A percentile compares a stretch with the other conserved stretches of the same genome.
phyloP scores from a whole-genome alignment of 2,888 invertebrate species.

The Herminia tarsipennalis region DNA sequence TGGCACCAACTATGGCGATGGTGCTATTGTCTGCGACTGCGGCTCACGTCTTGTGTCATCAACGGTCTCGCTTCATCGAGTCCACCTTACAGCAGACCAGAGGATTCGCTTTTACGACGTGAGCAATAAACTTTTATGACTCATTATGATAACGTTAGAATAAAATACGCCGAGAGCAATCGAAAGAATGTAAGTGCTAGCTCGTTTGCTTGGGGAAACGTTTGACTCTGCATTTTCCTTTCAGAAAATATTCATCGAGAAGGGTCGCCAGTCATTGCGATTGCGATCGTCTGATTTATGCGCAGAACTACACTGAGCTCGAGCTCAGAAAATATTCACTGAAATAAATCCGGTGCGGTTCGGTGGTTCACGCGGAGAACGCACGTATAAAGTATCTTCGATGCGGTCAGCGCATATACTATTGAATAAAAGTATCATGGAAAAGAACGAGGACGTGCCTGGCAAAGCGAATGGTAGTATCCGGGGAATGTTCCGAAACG shows the following conservation, averaged over 20 bases:
- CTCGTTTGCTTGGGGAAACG: conserved; percentile 42
- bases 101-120: conserved; percentile 68
- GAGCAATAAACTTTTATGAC: conserved; percentile 72
- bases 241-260: conserved; percentile 57
- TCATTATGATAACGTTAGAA: conserved; percentile 75
- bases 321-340: conserved; percentile 57
- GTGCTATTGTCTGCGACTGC: conserved; percentile 39
- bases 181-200: conserved; percentile 59
- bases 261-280: conserved; percentile 49
- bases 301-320: conserved; percentile 49
- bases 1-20: conserved; percentile 25
- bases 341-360: conserved; percentile 71
- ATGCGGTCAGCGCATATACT: conserved; percentile 61
- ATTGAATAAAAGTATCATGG: conserved; percentile 62
- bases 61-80: conserved; percentile 51
- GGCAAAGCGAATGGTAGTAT: conserved; percentile 40
- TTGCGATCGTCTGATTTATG: conserved; percentile 64
- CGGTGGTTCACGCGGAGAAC: conserved; percentile 55
- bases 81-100: conserved; percentile 52
- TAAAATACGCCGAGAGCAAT: conserved; percentile 68
- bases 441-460: conserved; percentile 54
- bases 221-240: conserved; percentile 48
- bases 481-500: conserved; percentile 58
- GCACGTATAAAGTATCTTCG: conserved; percentile 58
- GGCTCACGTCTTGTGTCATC: conserved; percentile 46